Evolutionary conservation across 2,797 vertebrate species (phyloP), one percentile per base, ranked within the genome.

Genomic region (Enteromius radiatus): DNA sequence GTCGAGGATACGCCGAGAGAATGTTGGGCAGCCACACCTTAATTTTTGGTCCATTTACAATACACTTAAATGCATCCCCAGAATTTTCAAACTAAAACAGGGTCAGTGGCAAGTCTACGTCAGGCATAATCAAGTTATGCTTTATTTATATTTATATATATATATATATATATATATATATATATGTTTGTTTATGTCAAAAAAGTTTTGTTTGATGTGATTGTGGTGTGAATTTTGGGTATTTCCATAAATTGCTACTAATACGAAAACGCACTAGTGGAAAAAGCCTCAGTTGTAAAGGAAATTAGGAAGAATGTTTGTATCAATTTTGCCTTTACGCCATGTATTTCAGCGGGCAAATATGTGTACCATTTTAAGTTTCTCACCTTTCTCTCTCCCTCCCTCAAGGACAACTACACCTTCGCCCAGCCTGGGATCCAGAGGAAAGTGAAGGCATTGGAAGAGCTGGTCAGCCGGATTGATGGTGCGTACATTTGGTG

Each of bases 371-470:
- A 0, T 21, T 54, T 73, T 52, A 73, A 8, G 19, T 78, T 86
- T 45, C 82, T 70, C 67, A 87, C 63, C 21, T 64, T 56, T 67
- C 43, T 9, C 79, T 8, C 3, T 86, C 81, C 81, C 87, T 33
- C 68, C 79, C 73, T 83, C 64, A 87, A 99, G 97, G 97, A 94
- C 88, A 94, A 94, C 93, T 99, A 99, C 88, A 99, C 98, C 5
- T 99, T 99, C 87, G 98, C 98, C 79, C 98, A 99, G 88, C 98
- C 98, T 12, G 98, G 98, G 79, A 99, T 99, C 91, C 98, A 99
- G 85, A 96, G 90, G 93, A 99, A 99, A 92, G 98, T 99, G 86
- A 97, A 96, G 88, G 96, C 96, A 91, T 76, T 99, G 88, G 96
- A 98, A 84, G 97, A 98, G 83, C 95, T 99, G 67, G 96, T 98